Conservation (phyloP, 2,113 vertebrate species). For the Acanthochromis polyacanthus region DNA sequence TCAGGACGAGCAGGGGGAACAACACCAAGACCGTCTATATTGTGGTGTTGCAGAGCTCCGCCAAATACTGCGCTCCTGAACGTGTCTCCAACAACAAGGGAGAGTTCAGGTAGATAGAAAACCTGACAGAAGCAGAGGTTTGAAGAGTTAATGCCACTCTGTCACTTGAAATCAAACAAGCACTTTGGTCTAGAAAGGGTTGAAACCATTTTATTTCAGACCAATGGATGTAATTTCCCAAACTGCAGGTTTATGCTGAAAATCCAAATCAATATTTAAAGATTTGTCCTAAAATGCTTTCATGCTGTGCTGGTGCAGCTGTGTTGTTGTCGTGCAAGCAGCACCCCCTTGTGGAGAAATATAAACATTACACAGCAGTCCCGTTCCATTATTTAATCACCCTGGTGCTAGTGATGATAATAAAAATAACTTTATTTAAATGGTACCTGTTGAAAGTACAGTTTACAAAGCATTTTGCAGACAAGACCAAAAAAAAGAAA, state of each 20-base stretch:
- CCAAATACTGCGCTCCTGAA: conserved; percentile 93
- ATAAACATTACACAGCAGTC: neutral
- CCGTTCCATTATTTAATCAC: neutral
- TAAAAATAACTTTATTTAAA: no score
- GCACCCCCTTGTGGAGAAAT: conserved; percentile 74
- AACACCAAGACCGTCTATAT: conserved; percentile 94
- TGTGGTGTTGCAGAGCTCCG: conserved; percentile 95
- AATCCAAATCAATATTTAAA: neutral
- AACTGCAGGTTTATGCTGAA: no score
- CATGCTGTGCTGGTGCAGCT: neutral
- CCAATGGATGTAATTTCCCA: neutral
- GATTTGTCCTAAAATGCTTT: neutral
- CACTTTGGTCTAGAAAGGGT: no score
- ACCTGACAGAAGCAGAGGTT: neutral
- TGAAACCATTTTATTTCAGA: no score
- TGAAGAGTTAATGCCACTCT: neutral
- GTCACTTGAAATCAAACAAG: neutral
- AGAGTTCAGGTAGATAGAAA: conserved; percentile 90
- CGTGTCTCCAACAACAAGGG: conserved; percentile 96
- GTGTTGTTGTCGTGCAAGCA: conserved; percentile 13
- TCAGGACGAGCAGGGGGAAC: conserved; percentile 94
- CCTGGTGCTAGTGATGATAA: no score
- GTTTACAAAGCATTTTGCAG: no score
- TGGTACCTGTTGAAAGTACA: no score
- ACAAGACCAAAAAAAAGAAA: no score